Evolutionary conservation across 1,140 invertebrate species (phyloP).

Genomic region (Nasonia longicornis): DNA sequence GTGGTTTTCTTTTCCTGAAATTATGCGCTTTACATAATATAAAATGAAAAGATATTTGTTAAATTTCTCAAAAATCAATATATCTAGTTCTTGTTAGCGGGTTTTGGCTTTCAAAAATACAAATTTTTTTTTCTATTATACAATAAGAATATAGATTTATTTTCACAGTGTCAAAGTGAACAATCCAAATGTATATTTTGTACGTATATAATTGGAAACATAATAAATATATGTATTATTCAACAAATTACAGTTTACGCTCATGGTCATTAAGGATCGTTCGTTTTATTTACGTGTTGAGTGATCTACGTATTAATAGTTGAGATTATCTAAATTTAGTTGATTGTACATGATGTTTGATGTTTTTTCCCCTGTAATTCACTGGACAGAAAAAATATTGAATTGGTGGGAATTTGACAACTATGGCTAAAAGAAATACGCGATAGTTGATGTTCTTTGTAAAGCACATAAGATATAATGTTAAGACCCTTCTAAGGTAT

Average conservation of each 20-base stretch:
- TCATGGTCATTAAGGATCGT: too few species aligned
- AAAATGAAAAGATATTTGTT: too few species aligned
- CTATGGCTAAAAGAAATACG: background rate
- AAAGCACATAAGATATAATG: too few species aligned
- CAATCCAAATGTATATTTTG: background rate
- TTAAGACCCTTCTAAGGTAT: too few species aligned
- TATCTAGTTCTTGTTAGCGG: too few species aligned
- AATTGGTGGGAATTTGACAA: background rate
- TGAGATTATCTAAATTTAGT: background rate
- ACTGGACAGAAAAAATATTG: background rate
- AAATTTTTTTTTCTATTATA: background rate
- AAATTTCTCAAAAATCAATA: too few species aligned
- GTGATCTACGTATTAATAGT: background rate
- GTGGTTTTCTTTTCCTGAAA: conserved; percentile 87
- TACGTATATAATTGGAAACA: background rate
- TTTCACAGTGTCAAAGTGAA: background rate
- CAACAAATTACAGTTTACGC: too few species aligned
- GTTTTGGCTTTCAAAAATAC: too few species aligned
- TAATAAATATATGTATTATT: too few species aligned
- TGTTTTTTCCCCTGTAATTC: too few species aligned
- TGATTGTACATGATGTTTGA: background rate
- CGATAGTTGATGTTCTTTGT: too few species aligned
- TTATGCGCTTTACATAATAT: background rate
- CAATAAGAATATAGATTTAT: background rate
- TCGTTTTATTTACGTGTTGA: too few species aligned